Percentiles rank a stretch among this genome's conserved stretches.
These are phyloP conservation scores for Apis cerana DNA, from an alignment of 1,140 invertebrate species.

Conservation along the genomic window DNA sequence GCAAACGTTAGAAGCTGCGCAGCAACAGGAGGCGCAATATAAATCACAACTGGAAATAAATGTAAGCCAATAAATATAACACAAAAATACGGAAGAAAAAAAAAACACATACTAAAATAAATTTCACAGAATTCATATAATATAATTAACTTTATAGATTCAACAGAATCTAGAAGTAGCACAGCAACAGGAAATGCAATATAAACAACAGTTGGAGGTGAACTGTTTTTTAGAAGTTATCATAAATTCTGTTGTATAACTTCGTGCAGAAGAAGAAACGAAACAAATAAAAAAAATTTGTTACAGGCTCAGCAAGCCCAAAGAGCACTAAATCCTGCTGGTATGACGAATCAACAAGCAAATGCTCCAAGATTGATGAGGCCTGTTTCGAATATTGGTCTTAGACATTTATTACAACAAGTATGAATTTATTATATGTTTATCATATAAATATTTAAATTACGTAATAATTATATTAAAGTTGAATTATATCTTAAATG, in stretches of 20 bases:
- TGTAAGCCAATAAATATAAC: constrained; percentile 51
- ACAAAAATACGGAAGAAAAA: neutral
- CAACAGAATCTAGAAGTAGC: constrained; percentile 88
- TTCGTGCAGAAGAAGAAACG: neutral
- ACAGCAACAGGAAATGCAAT: constrained; percentile 90
- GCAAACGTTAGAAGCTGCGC: constrained; percentile 88
- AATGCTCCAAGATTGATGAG: constrained; percentile 84
- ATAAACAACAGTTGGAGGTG: constrained; percentile 87
- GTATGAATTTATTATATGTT: too few relatives aligned
- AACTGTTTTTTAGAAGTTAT: constrained; percentile 57
- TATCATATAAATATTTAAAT: neutral
- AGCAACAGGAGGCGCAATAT: constrained; percentile 88
- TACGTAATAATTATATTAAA: neutral
- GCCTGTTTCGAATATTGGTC: constrained; percentile 85
- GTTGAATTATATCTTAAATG: neutral
- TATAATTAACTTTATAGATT: constrained; percentile 79
- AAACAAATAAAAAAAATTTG: neutral
- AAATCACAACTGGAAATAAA: constrained; percentile 86
- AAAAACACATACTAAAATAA: neutral
- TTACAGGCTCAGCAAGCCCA: constrained; percentile 78
- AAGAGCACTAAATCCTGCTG: constrained; percentile 73
- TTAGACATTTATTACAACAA: constrained; percentile 86
- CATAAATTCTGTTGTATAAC: constrained; percentile 12
- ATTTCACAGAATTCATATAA: constrained; percentile 13
- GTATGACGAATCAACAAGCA: constrained; percentile 77